These are phyloP conservation scores for Phoxinus phoxinus DNA, from an alignment of 2,113 vertebrate species.

Conservation along the genomic window DNA sequence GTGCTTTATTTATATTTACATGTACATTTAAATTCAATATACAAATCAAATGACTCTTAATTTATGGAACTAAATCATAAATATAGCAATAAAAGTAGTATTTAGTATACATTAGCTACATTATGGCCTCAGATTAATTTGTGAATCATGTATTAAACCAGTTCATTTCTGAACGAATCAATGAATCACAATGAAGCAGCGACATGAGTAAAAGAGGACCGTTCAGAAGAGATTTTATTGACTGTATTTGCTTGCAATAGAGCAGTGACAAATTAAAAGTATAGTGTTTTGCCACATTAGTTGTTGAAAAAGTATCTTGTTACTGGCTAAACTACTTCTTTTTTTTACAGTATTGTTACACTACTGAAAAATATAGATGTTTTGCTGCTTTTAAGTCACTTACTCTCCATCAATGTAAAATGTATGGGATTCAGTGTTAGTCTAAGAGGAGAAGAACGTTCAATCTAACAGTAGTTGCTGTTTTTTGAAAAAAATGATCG, in stretches of 20 bases:
- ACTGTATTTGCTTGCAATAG: background rate
- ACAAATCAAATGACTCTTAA: too few relatives aligned
- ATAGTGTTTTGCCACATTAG: background rate
- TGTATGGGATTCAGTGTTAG: constrained; percentile 2
- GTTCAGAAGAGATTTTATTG: background rate
- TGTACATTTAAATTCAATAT: too few relatives aligned
- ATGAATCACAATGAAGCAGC: background rate
- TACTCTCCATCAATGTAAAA: background rate
- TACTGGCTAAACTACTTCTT: background rate
- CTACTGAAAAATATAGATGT: background rate
- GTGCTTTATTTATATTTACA: too few relatives aligned
- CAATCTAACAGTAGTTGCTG: background rate
- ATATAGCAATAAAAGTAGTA: too few relatives aligned
- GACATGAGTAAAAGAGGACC: background rate
- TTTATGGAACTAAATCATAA: too few relatives aligned
- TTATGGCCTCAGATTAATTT: background rate
- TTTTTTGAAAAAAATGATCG: background rate
- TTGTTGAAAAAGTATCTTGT: background rate
- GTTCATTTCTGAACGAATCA: background rate
- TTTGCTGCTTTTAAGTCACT: background rate
- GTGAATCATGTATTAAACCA: background rate
- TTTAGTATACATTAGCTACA: background rate
- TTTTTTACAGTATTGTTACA: background rate
- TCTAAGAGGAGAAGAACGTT: background rate
- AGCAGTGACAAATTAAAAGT: background rate